Base-by-base conservation (phyloP, 1,140 invertebrate species). In the Forficula auricularia region DNA sequence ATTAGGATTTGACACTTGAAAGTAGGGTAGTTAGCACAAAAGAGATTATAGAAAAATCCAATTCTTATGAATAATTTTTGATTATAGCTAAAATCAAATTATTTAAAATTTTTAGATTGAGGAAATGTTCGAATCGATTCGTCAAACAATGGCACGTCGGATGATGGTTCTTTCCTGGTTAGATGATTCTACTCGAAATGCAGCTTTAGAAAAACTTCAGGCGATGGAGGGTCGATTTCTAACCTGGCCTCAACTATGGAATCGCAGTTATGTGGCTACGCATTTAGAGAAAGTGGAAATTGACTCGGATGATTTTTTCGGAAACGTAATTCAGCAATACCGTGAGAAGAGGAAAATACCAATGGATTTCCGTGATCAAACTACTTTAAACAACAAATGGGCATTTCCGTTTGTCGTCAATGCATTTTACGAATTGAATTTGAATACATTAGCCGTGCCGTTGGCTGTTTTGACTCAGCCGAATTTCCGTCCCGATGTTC, bases 401-500 rank as follows among this genome's bases (percentile, higher is more conserved):
- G 60, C 63, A 3, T 60, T 63, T 50, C 67, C 67, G 1, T 68
- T 62, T 45, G 56, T 62, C n/a, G 62, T 69, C 12, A 68, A 64
- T 50, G 67, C 67, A 7, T 77, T 72, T 56, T 77, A 78, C 55
- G 69, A 72, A 52, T 62, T 67, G 2, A 66, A 70, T 37, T 63
- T 70, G 38, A 77, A 77, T 52, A 65, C 66, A 37, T 73, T 77
- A 41, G 65, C 63, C n/a, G 62, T 80, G 48, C 75, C 78, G 2
- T 60, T 77, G 38, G 76, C 74, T 4, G 71, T 81, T 50, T 61
- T 81, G 39, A 71, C 71, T 27, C 70, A 72, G 50, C 76, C 79
- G 1, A 63, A 67, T 50, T 67, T 66, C 27, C 57, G 58, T 47
- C 52, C 58, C n/a, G 57, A 60, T 38, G 60, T 63, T 13, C 64